Evolutionary conservation across 2,797 vertebrate genomes (phyloP), one percentile per base, ranked within the genome.

Genomic region (Micromesistius poutassou): DNA sequence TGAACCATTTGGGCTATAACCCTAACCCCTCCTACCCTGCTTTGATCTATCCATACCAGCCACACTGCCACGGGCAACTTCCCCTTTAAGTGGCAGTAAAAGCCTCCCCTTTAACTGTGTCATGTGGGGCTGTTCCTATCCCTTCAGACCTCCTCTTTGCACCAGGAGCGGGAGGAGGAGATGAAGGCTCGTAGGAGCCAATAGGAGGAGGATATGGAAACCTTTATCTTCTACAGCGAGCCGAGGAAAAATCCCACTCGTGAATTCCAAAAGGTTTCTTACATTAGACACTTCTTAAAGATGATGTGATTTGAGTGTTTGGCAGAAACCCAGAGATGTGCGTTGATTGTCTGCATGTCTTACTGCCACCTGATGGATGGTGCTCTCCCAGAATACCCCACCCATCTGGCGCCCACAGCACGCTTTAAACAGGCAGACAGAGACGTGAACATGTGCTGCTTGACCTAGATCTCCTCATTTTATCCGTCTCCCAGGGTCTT

Each of bases 201-300:
- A 76, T 76, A 9, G 82, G 84, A 87, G 82, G 80, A 30, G 0
- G 71, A 76, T 74, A 12, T 28, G 25, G 9, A 68, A 68, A 25
- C 55, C 6, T 62, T 9, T 62, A 62, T n/a, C 22, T 1, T 55
- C 25, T 10, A 62, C 16, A 50, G 46, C 19, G 46, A 22, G 40
- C 13, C 10, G 4, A 62, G 50, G 42, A n/a, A 66, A 10, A 66
- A 66, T 62, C 55, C 4, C 55, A 25, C 55, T 22, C 22, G 46
- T 36, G 36, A 36, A 36, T 36, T 36, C 8, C 7, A 14, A 42
- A 42, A 42, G 40, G 40, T 10, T 42, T 42, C 40, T 50, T 50
- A 5, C 46, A 50, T 19, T 5, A 22, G 19, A 50, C 14, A 50
- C n/a, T 5, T 4, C 19, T 50, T 50, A 12, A 50, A 14, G 9